These are phyloP conservation scores for Odobenus rosmarus DNA, from an alignment of 2,113 vertebrate species.

Conservation along the genomic window DNA sequence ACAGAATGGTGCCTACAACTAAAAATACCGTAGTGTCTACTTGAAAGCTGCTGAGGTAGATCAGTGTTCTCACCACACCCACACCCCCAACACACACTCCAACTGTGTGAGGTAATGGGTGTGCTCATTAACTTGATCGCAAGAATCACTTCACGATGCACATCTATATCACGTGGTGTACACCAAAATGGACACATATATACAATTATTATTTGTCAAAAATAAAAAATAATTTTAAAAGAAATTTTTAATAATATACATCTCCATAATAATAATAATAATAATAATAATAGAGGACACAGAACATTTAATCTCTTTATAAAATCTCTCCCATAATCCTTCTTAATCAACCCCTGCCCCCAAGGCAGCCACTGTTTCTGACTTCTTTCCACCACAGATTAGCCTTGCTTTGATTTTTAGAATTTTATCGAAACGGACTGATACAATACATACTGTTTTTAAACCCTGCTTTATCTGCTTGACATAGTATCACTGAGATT, in stretches of 20 bases:
- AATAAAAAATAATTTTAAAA: not conserved
- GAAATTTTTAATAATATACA: not conserved
- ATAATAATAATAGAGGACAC: not conserved
- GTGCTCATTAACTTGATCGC: rapidly evolving
- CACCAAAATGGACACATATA: no score
- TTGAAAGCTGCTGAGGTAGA: not conserved
- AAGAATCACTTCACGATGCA: not conserved
- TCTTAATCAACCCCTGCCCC: not conserved
- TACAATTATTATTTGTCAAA: not conserved
- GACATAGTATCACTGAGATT: rapidly evolving
- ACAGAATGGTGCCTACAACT: not conserved
- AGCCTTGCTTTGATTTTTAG: not conserved
- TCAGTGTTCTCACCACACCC: not conserved
- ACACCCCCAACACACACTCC: not conserved
- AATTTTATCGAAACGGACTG: not conserved
- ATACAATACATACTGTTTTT: not conserved
- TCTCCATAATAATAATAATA: not conserved
- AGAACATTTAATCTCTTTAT: not conserved
- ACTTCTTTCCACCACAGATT: not conserved
- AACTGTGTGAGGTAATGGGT: rapidly evolving
- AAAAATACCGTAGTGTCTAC: not conserved
- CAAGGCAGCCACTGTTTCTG: not conserved
- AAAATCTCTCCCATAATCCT: not conserved
- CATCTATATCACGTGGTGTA: not conserved
- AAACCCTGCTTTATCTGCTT: not conserved